Evolutionary conservation across 2,113 vertebrate species (phyloP).

Genomic region (Sinocyclocheilus anshuiensis): DNA sequence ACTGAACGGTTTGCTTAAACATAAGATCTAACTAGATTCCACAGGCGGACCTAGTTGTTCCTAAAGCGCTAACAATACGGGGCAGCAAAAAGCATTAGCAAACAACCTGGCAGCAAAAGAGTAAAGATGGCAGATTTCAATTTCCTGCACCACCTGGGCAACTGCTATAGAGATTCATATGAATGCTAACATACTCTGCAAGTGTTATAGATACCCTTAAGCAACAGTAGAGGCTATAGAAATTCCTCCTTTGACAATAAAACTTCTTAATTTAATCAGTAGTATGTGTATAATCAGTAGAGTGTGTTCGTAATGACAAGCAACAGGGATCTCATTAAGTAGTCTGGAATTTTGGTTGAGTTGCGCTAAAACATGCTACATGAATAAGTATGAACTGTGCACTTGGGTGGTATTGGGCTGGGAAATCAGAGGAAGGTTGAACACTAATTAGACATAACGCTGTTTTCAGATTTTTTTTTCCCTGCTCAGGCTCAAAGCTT

Average conservation of each 20-base stretch:
- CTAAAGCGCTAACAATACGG: not conserved
- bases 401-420: conserved; percentile 56
- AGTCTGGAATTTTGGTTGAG: conserved; percentile 17
- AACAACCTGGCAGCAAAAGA: not conserved
- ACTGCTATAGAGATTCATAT: not conserved
- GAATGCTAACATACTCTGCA: conserved; percentile 1
- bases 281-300: conserved; percentile 8
- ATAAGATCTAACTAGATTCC: not conserved
- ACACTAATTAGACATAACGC: conserved; percentile 57
- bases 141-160: conserved; percentile 3
- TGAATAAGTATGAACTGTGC: conserved; percentile 47
- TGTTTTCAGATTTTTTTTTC: conserved; percentile 59
- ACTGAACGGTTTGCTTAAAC: not conserved
- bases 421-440: conserved; percentile 65
- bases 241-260: conserved; percentile 11
- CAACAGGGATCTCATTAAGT: conserved; percentile 39
- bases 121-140: not conserved
- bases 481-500: conserved; percentile 33
- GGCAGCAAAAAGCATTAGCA: not conserved
- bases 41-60: not conserved
- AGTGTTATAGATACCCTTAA: not conserved
- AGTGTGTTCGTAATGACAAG: conserved; percentile 38
- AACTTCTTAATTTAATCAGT: not conserved
- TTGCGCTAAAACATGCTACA: not conserved
- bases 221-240: not conserved